Conservation (phyloP, 2,797 vertebrate species). For the Malacoctenus gilli region DNA sequence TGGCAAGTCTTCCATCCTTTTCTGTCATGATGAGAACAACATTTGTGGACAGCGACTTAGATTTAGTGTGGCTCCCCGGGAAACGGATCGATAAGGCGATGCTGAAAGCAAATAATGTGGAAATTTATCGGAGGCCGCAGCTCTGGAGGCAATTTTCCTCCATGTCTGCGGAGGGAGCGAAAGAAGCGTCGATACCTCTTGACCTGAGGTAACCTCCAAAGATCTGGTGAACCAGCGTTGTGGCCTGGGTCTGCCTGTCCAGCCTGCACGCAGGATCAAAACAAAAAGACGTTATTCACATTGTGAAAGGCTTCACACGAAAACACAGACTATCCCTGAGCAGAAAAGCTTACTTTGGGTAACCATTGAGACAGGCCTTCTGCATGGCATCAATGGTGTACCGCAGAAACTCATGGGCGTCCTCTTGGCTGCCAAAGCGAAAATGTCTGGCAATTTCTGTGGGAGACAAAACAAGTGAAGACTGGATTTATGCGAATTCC, state of each 20-base stretch:
- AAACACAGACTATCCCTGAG: background rate
- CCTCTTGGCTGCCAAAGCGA: conserved; percentile 93
- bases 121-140: conserved; percentile 2
- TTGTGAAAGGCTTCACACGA: background rate
- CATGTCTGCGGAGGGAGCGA: background rate
- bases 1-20: no score
- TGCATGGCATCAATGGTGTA: conserved; percentile 97
- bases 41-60: conserved; percentile 4
- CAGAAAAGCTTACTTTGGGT: conserved; percentile 83
- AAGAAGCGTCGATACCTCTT: conserved; percentile 80
- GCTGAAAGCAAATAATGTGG: background rate
- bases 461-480: conserved; percentile 9
- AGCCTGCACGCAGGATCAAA: conserved; percentile 81
- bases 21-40: no score
- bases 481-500: conserved; percentile 7
- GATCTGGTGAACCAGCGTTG: conserved; percentile 94
- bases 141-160: background rate
- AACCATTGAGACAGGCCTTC: conserved; percentile 92
- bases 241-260: conserved; percentile 94
- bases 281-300: background rate
- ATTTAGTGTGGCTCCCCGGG: background rate
- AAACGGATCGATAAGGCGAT: background rate
- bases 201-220: conserved; percentile 96
- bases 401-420: conserved; percentile 94
- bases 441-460: conserved; percentile 94